Base-by-base conservation (phyloP, 2,888 invertebrate genomes). In the Synanthedon vespiformis region DNA sequence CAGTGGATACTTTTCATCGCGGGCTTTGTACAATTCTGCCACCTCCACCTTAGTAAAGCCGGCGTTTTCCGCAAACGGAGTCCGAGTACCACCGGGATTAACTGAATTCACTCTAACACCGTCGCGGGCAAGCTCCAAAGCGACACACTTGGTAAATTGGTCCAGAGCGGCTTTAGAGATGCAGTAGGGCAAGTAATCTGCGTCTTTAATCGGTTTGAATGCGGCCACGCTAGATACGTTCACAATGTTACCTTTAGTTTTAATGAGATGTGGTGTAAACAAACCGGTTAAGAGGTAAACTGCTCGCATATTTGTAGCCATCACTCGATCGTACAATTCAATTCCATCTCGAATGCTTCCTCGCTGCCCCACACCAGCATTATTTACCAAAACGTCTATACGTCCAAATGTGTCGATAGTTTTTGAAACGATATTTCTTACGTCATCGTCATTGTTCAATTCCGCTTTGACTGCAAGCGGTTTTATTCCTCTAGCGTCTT, bases 211-310 rank as follows among this genome's bases (percentile, higher is more conserved):
- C 12, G 80, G 64, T 87, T 92, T 72, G 77, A 90, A 64, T 16
- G 97, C 97, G 65, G 93, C 94, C 3, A 97, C 94, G 74, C 97
- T 97, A 13, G 97, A 97, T 1, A 98, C 94, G 75, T 98, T 98
- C 0, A 98, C 95, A 60, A 97, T 91, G 61, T 90, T 94, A 18
- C 96, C 96, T 75, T 94, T 93, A 0, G 91, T 89, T 76, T 91
- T 88, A 12, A 94, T 89, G 40, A 98, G 87, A 80, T 96, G 89
- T 2, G 97, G 97, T 0, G 93, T 92, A 51, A 93, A 93, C 57
- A 96, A 73, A 88, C 92, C 93, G 1, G 95, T 96, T 58, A 97
- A 77, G 48, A 92, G 89, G 70, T 93, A 94, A 49, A 93, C 81
- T 2, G 93, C 89, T 61, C 95, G 90, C 13, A 95, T 91, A 77